Evolutionary conservation across 1,140 invertebrate genomes (phyloP).

Genomic region (Gryllus bimaculatus): DNA sequence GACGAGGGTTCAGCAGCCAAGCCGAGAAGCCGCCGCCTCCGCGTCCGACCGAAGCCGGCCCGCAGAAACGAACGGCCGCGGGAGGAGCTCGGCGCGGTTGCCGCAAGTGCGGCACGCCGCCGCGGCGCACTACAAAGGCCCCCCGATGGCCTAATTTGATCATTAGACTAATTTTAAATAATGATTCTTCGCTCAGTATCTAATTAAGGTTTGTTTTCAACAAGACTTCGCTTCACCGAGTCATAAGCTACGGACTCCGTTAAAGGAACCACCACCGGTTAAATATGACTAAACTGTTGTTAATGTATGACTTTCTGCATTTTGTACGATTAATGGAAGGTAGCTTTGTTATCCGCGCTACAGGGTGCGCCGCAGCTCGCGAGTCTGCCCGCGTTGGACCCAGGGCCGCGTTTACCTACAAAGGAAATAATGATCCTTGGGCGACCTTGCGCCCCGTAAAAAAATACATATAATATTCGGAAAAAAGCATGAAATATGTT

Average conservation of each 20-base stretch:
- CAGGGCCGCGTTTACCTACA: no score
- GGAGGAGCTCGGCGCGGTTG: neutral
- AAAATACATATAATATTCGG: no score
- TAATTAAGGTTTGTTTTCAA: slow-evolving; percentile 6
- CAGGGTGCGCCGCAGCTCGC: neutral
- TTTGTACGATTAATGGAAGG: neutral
- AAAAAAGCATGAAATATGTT: no score
- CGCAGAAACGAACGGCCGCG: neutral
- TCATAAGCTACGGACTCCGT: neutral
- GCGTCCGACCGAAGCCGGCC: no score
- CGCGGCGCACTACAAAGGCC: neutral
- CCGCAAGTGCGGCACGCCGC: no score
- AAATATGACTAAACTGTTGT: slow-evolving; percentile 5
- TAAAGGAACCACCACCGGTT: neutral
- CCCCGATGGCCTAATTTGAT: neutral
- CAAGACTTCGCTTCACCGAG: neutral
- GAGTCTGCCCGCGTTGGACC: no score
- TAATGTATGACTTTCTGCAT: slow-evolving; percentile 5
- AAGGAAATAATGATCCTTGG: no score
- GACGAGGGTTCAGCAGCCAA: no score
- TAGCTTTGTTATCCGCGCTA: neutral
- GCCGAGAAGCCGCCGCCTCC: no score
- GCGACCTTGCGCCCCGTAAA: no score
- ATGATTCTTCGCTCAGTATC: neutral
- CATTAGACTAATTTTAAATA: slow-evolving; percentile 2